These are phyloP conservation scores for Cyphomyrus discorhynchus DNA, from an alignment of 2,113 vertebrate genomes.

Conservation along the genomic window DNA sequence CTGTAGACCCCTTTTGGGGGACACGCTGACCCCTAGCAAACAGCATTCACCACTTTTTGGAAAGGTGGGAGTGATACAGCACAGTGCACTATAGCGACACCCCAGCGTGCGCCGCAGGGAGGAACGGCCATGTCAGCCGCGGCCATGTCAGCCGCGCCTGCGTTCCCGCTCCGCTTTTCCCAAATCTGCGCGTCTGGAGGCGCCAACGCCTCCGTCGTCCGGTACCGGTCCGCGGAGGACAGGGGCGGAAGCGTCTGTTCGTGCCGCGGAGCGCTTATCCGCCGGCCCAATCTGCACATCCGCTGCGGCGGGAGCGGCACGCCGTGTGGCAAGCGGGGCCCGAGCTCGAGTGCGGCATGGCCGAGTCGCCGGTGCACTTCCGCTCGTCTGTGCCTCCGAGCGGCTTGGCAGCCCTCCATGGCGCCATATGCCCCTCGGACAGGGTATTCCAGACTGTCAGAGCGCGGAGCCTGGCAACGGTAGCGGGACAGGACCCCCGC, in stretches of 20 bases:
- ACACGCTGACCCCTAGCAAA: neutral
- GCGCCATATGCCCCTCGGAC: conserved; percentile 21
- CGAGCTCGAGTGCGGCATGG: neutral
- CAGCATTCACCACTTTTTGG: neutral
- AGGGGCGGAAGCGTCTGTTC: neutral
- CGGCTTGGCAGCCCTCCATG: conserved; percentile 9
- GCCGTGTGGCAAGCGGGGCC: neutral
- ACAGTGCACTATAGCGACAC: neutral
- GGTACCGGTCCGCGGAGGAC: neutral
- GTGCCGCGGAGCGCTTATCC: neutral
- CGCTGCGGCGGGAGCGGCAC: neutral
- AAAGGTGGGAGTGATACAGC: neutral
- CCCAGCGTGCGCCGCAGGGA: neutral
- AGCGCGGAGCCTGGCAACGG: conserved; percentile 7
- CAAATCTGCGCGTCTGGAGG: too few species aligned
- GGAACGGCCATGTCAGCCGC: neutral
- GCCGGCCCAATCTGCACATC: neutral
- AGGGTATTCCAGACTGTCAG: conserved; percentile 5
- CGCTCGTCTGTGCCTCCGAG: neutral
- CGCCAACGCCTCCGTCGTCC: neutral
- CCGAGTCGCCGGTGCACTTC: neutral
- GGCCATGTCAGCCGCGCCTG: neutral
- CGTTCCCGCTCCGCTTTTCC: neutral
- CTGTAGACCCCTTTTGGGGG: neutral
- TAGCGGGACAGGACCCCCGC: neutral